Conservation (phyloP, 2,797 vertebrate species). For the Urocyon cinereoargenteus region DNA sequence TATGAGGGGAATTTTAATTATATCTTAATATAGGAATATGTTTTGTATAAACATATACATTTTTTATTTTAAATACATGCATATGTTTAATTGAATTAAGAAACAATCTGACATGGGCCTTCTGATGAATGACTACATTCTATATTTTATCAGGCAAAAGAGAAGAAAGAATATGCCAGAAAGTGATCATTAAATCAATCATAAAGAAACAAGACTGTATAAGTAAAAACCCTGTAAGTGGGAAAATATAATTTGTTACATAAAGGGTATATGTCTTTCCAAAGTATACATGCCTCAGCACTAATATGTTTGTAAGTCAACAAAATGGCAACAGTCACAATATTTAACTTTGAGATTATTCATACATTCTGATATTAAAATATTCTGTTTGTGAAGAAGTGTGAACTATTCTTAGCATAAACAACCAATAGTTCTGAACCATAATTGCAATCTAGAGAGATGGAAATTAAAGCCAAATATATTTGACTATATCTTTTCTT, state of each 20-base stretch:
- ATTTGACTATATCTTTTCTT: neutral
- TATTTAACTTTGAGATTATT: conserved; percentile 42
- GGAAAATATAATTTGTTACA: conserved; percentile 19
- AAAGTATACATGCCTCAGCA: neutral
- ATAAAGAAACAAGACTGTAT: conserved; percentile 97
- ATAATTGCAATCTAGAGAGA: neutral
- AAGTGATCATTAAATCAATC: conserved; percentile 96
- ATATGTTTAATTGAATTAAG: conserved; percentile 3
- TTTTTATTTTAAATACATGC: conserved; percentile 33
- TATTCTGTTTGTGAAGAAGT: conserved; percentile 35
- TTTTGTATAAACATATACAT: neutral
- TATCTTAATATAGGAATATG: neutral
- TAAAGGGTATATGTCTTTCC: neutral
- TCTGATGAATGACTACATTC: conserved; percentile 68
- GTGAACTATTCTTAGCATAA: conserved; percentile 56
- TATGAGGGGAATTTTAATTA: neutral
- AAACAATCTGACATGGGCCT: neutral
- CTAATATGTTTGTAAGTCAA: neutral
- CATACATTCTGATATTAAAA: conserved; percentile 43
- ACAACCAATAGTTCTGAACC: conserved; percentile 15
- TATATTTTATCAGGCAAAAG: conserved; percentile 93
- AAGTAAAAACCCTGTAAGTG: conserved; percentile 95
- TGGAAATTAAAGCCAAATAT: neutral
- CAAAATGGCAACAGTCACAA: neutral
- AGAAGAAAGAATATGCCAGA: conserved; percentile 97